Evolutionary conservation across 2,888 invertebrate genomes (phyloP), one percentile per base, ranked within the genome.

Genomic region (Zhuqinia jingwanae): DNA sequence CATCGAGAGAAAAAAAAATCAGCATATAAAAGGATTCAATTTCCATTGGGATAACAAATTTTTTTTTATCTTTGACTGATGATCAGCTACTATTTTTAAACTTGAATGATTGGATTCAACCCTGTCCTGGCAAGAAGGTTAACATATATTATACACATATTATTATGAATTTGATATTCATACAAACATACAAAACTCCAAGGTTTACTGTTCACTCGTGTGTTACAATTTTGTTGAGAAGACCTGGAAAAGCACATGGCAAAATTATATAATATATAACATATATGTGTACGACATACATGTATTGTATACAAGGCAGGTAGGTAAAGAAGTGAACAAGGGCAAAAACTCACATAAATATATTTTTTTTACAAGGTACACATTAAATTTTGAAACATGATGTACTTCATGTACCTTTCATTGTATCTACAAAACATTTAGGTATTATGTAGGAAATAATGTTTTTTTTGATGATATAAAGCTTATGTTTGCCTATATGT

Each of bases 21-120:
- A 79, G 85, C 85, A 85, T 79, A 79, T 85, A 73, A 85, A 85
- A 85, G 85, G 85, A 73, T 85, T 85, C 85, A 85, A 85, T 84
- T 84, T 82, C 75, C 81, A 45, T 45, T 60, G 36, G 36, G 36
- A 68, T 53, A 79, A 17, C 11, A 53, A 53, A 15, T 11, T 17
- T 78, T 60, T 79, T 78, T 60, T 79, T 79, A 80, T 80, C 80
- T 68, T 68, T 70, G 11, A 80, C 68, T 47, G 68, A 70, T 80
- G 68, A 70, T 53, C 80, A 45, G 30, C 36, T 42, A 53, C 15
- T 79, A 63, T 68, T 70, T 70, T 25, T 70, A 45, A 22, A 42
- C 30, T 78, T 79, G 65, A 63, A 79, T 45, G 47, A 30, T 79
- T 45, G 17, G 47, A 60, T 58, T 50, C 50, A 25, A 50, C 27